Percentiles rank a stretch among this genome's conserved stretches.
Conservation (phyloP, 2,797 vertebrate species). For the Sorex maritimensis region DNA sequence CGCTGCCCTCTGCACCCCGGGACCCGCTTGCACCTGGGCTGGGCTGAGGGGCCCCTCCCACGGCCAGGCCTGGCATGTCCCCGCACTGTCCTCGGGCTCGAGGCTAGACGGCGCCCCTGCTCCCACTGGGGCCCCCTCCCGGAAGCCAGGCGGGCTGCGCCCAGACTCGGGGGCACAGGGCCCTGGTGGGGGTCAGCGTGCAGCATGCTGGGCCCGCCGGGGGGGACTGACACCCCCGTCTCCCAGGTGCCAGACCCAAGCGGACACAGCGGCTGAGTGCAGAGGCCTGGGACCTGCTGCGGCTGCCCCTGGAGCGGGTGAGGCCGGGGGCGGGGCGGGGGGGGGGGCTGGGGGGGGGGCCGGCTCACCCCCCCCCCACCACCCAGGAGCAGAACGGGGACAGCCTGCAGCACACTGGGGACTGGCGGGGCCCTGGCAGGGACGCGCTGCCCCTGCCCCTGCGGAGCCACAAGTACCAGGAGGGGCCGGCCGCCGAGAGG, state of each 20-base stretch:
- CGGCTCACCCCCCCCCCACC: background rate
- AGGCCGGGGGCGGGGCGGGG: conserved; percentile 11
- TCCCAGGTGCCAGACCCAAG: conserved; percentile 96
- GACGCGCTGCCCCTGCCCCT: conserved; percentile 90
- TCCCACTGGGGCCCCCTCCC: too few species aligned
- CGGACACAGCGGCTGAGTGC: conserved; percentile 94
- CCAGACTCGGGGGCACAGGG: background rate
- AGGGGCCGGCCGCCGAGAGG: conserved; percentile 92
- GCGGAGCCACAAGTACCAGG: conserved; percentile 92
- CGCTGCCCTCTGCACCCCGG: too few species aligned
- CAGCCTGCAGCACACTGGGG: conserved; percentile 91
- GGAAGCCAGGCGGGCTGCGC: too few species aligned
- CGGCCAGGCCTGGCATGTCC: too few species aligned
- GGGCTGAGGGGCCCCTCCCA: too few species aligned
- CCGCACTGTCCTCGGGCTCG: too few species aligned
- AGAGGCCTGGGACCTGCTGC: conserved; percentile 96
- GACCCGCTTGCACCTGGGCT: too few species aligned
- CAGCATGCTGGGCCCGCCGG: too few species aligned
- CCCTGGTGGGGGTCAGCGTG: too few species aligned
- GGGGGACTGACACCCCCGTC: conserved; percentile 3
- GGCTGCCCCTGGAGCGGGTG: conserved; percentile 96
- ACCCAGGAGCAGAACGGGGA: conserved; percentile 94
- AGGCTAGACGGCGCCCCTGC: too few species aligned
- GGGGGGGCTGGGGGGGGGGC: too few species aligned
- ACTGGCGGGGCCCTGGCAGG: conserved; percentile 91